These are phyloP conservation scores for Erythrocercus mccallii DNA, from an alignment of 2,113 vertebrate species.

Conservation along the genomic window DNA sequence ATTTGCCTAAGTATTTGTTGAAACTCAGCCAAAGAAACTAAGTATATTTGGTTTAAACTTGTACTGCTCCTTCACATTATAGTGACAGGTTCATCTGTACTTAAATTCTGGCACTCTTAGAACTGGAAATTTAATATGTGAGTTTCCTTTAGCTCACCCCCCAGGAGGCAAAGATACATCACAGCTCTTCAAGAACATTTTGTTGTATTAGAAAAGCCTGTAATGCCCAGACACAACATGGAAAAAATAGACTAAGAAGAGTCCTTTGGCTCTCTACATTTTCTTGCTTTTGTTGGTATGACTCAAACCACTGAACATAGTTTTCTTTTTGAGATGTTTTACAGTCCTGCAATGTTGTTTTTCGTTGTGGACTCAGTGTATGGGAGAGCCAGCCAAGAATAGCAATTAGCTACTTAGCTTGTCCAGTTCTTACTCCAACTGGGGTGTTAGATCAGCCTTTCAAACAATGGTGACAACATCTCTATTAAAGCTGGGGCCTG, in stretches of 20 bases:
- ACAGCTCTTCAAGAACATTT: not conserved
- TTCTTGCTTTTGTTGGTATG: slow-evolving; percentile 12
- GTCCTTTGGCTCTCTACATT: not conserved
- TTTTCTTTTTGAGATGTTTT: slow-evolving; percentile 43
- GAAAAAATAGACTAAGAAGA: not conserved
- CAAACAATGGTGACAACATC: slow-evolving; percentile 40
- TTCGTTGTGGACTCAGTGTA: not conserved
- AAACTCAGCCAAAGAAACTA: slow-evolving; percentile 1
- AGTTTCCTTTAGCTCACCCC: slow-evolving; percentile 15
- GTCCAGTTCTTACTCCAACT: slow-evolving; percentile 18
- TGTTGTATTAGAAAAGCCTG: not conserved
- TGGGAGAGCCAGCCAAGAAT: slow-evolving; percentile 59
- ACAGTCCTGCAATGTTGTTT: slow-evolving; percentile 14
- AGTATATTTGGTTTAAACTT: not conserved
- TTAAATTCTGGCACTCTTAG: not conserved
- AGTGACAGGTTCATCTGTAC: slow-evolving; percentile 13
- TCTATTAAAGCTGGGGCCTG: not conserved
- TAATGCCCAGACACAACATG: not conserved
- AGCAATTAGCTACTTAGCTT: slow-evolving; percentile 64
- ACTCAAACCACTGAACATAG: not conserved
- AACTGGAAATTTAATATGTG: slow-evolving; percentile 16
- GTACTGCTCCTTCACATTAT: not conserved
- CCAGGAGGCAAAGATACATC: slow-evolving; percentile 21
- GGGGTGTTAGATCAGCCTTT: slow-evolving; percentile 34
- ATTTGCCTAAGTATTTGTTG: not conserved